phyloP scores from a whole-genome alignment of 1,140 invertebrate genomes.

The Thalassaphorura encarpata region DNA sequence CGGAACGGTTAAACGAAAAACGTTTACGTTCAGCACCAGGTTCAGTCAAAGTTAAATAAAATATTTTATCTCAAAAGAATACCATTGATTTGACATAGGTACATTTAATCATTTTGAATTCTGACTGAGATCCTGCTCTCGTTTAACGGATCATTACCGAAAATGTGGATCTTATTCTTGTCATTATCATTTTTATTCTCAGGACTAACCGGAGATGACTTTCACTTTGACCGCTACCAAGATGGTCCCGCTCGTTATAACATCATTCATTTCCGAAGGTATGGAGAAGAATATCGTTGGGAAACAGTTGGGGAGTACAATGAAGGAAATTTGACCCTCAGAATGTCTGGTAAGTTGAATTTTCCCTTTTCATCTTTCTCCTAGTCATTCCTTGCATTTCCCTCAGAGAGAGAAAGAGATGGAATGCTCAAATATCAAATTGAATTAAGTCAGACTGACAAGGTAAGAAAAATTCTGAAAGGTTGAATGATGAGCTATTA shows the following conservation, averaged over 20 bases:
- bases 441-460: not conserved
- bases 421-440: too few species aligned
- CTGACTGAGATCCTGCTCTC: too few species aligned
- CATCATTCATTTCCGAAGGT: conserved; percentile 74
- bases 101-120: too few species aligned
- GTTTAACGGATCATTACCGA: too few species aligned
- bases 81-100: too few species aligned
- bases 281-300: conserved; percentile 75
- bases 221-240: conserved; percentile 76
- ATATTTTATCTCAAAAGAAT: too few species aligned
- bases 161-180: not conserved
- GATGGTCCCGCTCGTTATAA: conserved; percentile 90
- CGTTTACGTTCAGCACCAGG: too few species aligned
- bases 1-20: too few species aligned
- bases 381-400: not conserved
- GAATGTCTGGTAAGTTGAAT: conserved; percentile 58
- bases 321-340: conserved; percentile 63
- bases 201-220: conserved; percentile 76
- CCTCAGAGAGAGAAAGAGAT: not conserved
- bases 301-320: conserved; percentile 72
- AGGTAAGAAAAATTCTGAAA: not conserved
- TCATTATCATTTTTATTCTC: conserved; percentile 3
- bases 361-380: not conserved
- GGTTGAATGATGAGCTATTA: not conserved
- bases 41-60: too few species aligned